Evolutionary conservation across 2,888 invertebrate genomes (phyloP), one percentile per base, ranked within the genome.

Genomic region (Stegophylla sp.): DNA sequence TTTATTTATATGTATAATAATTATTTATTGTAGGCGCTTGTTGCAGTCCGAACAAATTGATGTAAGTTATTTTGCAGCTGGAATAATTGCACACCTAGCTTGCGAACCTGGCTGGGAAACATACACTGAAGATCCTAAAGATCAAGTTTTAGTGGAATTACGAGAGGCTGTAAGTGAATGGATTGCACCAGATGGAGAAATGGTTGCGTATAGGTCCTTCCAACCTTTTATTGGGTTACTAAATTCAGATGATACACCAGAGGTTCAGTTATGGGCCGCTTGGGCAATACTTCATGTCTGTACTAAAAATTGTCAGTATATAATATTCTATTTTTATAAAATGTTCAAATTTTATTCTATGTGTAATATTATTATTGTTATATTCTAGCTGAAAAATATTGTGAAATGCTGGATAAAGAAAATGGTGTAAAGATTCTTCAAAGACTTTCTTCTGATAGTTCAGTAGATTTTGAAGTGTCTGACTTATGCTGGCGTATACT

Each of bases 1-100:
- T 20, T 12, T n/a, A 59, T 71, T 51, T 20, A 34, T 10, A 51
- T 51, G 28, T 9, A 56, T 43, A 28, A 9, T 66, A 28, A 53
- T 66, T 43, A 77, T 67, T 48, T 34, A n/a, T 69, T 51, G 1
- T n/a, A 86, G 86, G 84, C 83, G 85, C 84, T 86, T 91, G 56
- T 86, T 91, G 83, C 87, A 89, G 84, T 91, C 91, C 0, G 87
- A 88, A 71, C 90, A 91, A 84, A 92, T 92, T 91, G 92, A 92
- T 92, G 92, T 95, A 82, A 95, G 95, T 86, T 97, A 97, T 88
- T 97, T 97, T 87, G 96, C 97, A 0, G 96, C 96, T 10, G 97
- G 98, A 4, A 97, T 98, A 56, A 89, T 98, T 82, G 95, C 97
- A 1, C 98, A 98, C 87, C 93, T 98, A 88, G 94, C 95, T 3